These are phyloP conservation scores for Onychorhynchus coronatus DNA, from an alignment of 2,113 vertebrate genomes.

Conservation along the genomic window DNA sequence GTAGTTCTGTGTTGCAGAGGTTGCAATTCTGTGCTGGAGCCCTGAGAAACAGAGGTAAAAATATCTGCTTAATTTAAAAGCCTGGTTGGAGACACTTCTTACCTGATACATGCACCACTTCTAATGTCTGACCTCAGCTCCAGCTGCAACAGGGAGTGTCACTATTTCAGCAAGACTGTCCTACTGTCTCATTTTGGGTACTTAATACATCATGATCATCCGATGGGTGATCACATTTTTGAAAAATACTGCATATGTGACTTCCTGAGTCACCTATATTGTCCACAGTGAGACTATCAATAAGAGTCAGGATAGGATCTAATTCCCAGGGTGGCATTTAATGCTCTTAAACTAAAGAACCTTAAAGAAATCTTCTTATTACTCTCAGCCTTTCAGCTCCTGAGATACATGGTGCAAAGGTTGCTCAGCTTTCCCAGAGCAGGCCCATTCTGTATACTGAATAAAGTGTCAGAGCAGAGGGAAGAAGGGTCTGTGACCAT, in stretches of 20 bases:
- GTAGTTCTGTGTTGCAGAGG: background rate
- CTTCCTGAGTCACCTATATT: too few relatives aligned
- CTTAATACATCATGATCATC: background rate
- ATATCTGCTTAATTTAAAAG: background rate
- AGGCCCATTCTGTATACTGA: background rate
- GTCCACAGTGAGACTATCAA: background rate
- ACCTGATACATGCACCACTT: background rate
- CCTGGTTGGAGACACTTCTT: background rate
- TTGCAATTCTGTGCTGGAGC: background rate
- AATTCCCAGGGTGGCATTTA: background rate
- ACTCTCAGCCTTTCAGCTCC: background rate
- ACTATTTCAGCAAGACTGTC: background rate
- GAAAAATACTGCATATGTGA: background rate
- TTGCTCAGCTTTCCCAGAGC: background rate
- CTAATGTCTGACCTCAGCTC: background rate
- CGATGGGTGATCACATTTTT: background rate
- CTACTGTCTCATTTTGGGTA: background rate
- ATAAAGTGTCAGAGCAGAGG: background rate
- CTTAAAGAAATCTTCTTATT: conserved; percentile 8
- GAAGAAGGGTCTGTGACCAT: background rate
- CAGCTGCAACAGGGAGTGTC: background rate
- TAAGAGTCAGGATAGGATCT: background rate
- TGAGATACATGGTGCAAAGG: background rate
- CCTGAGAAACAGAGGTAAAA: background rate
- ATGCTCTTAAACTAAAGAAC: conserved; percentile 24